Conservation (phyloP, 2,113 vertebrate species). For the Apteryx owenii region DNA sequence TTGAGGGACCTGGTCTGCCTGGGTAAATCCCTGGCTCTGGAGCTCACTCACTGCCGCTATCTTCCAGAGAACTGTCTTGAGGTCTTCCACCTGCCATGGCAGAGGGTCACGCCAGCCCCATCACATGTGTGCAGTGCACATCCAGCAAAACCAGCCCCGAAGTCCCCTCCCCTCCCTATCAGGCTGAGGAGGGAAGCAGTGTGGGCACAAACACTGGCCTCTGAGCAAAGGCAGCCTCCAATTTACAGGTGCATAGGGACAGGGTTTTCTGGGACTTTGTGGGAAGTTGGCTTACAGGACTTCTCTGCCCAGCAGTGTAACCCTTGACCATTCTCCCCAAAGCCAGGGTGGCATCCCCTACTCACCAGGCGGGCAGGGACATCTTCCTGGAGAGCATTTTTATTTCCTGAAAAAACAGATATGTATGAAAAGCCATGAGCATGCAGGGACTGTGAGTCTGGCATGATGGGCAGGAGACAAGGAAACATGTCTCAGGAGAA, state of each 20-base stretch:
- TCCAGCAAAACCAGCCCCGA: background rate
- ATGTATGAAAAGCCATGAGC: background rate
- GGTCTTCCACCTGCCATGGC: slow-evolving; percentile 72
- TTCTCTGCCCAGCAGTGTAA: rapidly evolving
- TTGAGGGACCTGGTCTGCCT: slow-evolving; percentile 75
- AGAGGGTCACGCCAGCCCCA: background rate
- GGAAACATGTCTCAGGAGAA: background rate
- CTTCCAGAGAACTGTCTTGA: slow-evolving; percentile 76
- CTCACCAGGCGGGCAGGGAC: background rate
- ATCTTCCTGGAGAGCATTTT: background rate
- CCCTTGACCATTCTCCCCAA: background rate
- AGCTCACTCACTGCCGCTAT: slow-evolving; percentile 76
- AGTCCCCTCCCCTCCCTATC: background rate
- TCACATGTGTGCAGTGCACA: background rate
- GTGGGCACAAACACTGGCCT: background rate
- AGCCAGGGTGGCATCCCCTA: background rate
- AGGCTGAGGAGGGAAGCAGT: background rate
- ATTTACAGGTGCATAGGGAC: background rate
- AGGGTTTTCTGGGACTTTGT: background rate
- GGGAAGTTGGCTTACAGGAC: background rate
- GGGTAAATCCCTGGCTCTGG: slow-evolving; percentile 74
- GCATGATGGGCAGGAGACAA: background rate
- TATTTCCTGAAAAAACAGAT: background rate
- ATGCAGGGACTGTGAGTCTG: background rate
- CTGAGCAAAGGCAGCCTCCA: rapidly evolving